phyloP scores from a whole-genome alignment of 2,113 vertebrate species.

The Sisor rabdophorus region DNA sequence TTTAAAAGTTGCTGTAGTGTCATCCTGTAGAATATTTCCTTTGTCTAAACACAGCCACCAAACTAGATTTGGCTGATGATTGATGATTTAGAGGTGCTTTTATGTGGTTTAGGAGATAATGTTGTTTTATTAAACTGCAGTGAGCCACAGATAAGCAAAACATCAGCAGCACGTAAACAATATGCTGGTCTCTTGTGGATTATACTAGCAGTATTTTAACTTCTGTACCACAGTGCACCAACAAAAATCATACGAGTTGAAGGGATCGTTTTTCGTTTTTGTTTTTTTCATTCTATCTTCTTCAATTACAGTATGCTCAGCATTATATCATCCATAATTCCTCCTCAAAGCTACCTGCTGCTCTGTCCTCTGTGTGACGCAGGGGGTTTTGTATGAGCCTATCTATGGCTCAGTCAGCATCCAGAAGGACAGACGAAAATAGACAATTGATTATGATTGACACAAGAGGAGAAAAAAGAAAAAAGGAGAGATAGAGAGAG shows the following conservation, averaged over 20 bases:
- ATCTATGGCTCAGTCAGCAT: constrained; percentile 6
- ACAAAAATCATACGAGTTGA: not conserved
- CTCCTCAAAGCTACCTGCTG: not conserved
- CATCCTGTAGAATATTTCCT: constrained; percentile 12
- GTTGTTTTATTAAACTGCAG: constrained; percentile 16
- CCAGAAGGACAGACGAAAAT: constrained; percentile 2
- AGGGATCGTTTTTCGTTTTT: not conserved
- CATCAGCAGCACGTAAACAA: not conserved
- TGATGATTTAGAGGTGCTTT: constrained; percentile 7
- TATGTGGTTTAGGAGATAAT: constrained; percentile 23
- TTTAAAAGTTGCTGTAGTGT: not conserved
- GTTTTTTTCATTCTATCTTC: not conserved
- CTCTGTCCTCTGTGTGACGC: not conserved
- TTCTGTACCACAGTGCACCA: not conserved
- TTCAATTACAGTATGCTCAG: not conserved
- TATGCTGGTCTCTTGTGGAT: not conserved
- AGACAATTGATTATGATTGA: constrained; percentile 13
- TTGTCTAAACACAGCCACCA: not conserved
- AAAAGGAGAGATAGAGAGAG: not conserved
- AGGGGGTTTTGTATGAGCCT: not conserved
- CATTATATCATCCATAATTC: not conserved
- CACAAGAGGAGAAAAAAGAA: not conserved
- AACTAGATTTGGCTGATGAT: constrained; percentile 5
- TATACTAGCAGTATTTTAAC: not conserved
- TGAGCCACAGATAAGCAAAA: not conserved